These are phyloP conservation scores for Elaphurus davidianus DNA, from an alignment of 2,113 vertebrate species.

Conservation along the genomic window DNA sequence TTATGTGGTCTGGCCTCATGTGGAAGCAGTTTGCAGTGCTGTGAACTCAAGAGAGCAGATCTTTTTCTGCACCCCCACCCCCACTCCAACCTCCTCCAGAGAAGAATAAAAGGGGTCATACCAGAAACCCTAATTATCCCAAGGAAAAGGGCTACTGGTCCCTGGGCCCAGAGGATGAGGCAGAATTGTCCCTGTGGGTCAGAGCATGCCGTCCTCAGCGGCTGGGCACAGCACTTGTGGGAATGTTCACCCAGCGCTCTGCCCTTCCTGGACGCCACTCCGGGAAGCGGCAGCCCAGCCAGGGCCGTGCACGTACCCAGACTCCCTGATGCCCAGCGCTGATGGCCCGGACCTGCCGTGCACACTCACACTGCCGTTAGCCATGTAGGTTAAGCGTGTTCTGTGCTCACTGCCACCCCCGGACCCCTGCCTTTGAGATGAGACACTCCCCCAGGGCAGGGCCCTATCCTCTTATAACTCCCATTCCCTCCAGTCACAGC, in stretches of 20 bases:
- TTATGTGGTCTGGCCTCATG: not conserved
- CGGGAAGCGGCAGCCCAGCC: not conserved
- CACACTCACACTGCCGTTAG: rapidly evolving
- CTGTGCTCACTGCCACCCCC: not conserved
- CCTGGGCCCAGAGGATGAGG: not conserved
- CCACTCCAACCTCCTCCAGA: not conserved
- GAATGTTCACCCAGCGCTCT: rapidly evolving
- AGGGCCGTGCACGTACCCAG: not conserved
- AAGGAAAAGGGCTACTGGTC: not conserved
- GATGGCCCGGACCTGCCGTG: rapidly evolving
- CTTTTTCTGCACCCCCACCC: not conserved
- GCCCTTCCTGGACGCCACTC: not conserved
- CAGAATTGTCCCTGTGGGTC: not conserved
- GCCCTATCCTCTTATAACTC: rapidly evolving
- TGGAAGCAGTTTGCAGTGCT: not conserved
- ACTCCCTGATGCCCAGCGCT: not conserved
- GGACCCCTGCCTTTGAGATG: not conserved
- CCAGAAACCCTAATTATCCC: not conserved
- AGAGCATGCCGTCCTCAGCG: not conserved
- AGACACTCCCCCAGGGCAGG: not conserved
- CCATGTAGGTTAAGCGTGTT: no score
- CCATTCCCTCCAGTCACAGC: rapidly evolving
- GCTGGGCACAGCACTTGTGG: not conserved
- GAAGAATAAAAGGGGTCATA: not conserved
- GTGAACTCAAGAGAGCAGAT: not conserved